phyloP scores from a whole-genome alignment of 1,140 invertebrate genomes.

The Frieseomelitta varia region DNA sequence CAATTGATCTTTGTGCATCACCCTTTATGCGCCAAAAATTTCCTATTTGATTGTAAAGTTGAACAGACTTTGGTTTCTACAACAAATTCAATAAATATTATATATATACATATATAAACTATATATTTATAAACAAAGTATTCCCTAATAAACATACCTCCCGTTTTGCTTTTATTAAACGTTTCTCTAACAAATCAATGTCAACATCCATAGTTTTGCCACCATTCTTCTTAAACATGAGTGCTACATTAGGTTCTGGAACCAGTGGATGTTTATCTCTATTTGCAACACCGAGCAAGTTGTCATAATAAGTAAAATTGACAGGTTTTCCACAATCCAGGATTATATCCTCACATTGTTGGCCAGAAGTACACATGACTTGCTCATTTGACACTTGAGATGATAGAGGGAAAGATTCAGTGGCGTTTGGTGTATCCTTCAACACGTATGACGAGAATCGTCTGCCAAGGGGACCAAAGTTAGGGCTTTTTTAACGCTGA shows the following conservation, averaged over 20 bases:
- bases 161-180: slow-evolving; percentile 90
- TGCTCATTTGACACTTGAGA: slow-evolving; percentile 70
- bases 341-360: slow-evolving; percentile 85
- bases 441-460: slow-evolving; percentile 77
- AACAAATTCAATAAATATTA: slow-evolving; percentile 57
- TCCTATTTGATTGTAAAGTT: slow-evolving; percentile 94
- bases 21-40: slow-evolving; percentile 95
- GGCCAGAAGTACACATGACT: slow-evolving; percentile 69
- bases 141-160: slow-evolving; percentile 82
- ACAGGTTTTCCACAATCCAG: slow-evolving; percentile 93
- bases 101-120: slow-evolving; percentile 33
- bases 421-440: slow-evolving; percentile 75
- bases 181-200: slow-evolving; percentile 89
- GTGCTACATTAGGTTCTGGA: slow-evolving; percentile 87
- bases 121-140: background rate
- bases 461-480: slow-evolving; percentile 79
- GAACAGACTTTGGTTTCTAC: slow-evolving; percentile 92
- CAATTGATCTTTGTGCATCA: slow-evolving; percentile 91
- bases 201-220: slow-evolving; percentile 88
- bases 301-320: slow-evolving; percentile 94
- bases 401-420: slow-evolving; percentile 67
- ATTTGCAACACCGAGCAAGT: slow-evolving; percentile 90
- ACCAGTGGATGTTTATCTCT: slow-evolving; percentile 86
- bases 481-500: slow-evolving; percentile 79
- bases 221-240: slow-evolving; percentile 90